Base-by-base conservation (phyloP, 92 coral and sea anemone species). In the Zoanthus sansibaricus region DNA sequence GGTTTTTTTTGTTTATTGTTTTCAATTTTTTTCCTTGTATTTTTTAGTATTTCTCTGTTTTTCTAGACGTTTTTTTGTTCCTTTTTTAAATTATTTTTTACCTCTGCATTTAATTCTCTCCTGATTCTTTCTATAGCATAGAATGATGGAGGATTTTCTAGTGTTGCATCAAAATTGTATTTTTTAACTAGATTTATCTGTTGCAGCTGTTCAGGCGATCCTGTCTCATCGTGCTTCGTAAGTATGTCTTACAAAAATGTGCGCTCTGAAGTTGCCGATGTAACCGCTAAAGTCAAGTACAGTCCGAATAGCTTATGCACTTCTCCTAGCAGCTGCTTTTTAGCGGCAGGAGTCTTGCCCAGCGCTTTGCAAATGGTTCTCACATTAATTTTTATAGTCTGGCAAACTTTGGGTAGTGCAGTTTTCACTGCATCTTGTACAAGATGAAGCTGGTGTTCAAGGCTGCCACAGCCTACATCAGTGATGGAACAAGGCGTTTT, bases 371-470 rank as follows among this genome's bases (percentile, higher is more conserved):
- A 75, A 13, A 75, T 33, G 79, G 79, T 75, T 33, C 79, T 75
- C 56, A 37, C 56, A 37, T 33, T 75, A 25, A 25, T 25, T 25
- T 25, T 25, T 75, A 58, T 75, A 75, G 42, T 58, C 51, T 37
- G 52, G 37, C 79, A 1, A 20, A 75, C 79, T 75, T 75, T 25
- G 14, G 79, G 79, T 18, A 75, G 48, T 58, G 64, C 64, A 49
- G 55, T 49, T 49, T 49, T 49, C 55, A 49, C 55, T 49, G 7
- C 64, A 58, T 77, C 92, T 32, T 83, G 78, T 44, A 89, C 72
- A 78, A 89, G 86, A 56, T 77, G 79, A 46, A 89, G 62, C 48
- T 85, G 92, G 79, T 84, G 51, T 80, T 56, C 68, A 58, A 89
- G 89, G 49, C 86, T 71, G 59, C 64, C 86, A 44, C 76, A 31